Base-by-base conservation (phyloP, 2,113 vertebrate species). In the Typhlomys cinereus region DNA sequence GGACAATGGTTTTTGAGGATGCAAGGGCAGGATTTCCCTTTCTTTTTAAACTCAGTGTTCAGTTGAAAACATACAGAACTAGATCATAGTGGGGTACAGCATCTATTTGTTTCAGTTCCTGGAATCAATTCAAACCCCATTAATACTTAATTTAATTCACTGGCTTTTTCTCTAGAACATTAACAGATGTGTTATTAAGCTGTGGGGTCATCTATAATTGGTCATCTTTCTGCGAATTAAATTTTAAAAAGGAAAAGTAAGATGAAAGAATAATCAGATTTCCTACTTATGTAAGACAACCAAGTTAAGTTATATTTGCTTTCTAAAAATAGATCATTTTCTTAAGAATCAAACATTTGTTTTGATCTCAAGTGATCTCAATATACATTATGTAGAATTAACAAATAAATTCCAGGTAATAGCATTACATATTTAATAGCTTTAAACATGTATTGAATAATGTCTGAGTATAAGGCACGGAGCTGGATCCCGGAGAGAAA, bases 181-280 rank as follows among this genome's bases (percentile, higher is more conserved):
- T 94, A 97, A 96, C 95, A 96, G 94, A 95, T 97, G 93, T 39
- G 74, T 96, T 96, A 96, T 96, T 96, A 97, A 94, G 82, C 95
- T 92, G 54, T 91, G 59, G 96, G 92, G 84, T 88, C 95, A 90
- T 95, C 52, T 52, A 79, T 96, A 95, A 96, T 91, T 96, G 87
- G 96, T 96, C 92, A 91, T 97, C 97, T 96, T 85, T 95, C 66
- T 7, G 94, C 94, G 97, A 97, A 97, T 97, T 96, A 96, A 97
- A 97, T 97, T 97, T 96, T 96, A 94, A 94, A 96, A 96, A 96
- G 97, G 97, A 97, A 97, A 97, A 96, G 95, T 97, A 96, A 96
- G 94, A 96, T 94, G 92, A 95, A 97, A 95, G 89, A 94, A 96
- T 97, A 97, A 97, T 97, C 95, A 88, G 92, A 97, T 97, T 97